Conservation (phyloP, 2,797 vertebrate species). For the Ctenochaetus hawaiiensis region DNA sequence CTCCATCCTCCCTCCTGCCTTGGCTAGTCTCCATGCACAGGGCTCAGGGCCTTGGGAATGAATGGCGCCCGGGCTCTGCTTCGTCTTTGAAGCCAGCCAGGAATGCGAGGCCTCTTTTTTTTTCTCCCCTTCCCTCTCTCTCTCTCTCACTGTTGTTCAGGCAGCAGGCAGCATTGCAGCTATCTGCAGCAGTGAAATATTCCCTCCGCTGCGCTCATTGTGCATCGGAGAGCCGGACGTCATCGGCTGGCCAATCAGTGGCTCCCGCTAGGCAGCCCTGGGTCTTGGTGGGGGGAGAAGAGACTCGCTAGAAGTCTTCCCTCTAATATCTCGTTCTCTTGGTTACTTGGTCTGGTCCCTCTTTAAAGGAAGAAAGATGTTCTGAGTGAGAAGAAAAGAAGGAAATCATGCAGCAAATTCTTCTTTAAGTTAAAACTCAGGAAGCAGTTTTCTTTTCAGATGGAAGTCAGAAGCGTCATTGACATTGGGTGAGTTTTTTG, state of each 20-base stretch:
- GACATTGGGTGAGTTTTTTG: constrained; percentile 74
- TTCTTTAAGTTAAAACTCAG: constrained; percentile 22
- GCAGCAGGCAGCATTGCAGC: constrained; percentile 74
- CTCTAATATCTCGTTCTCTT: constrained; percentile 75
- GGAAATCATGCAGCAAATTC: constrained; percentile 34
- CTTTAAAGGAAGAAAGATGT: constrained; percentile 62
- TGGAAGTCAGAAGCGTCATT: constrained; percentile 53
- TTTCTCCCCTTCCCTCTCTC: background rate
- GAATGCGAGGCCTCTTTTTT: constrained; percentile 85
- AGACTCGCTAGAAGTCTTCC: constrained; percentile 76
- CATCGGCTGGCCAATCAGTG: constrained; percentile 79
- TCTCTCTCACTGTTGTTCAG: constrained; percentile 76
- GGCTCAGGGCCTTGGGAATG: constrained; percentile 85
- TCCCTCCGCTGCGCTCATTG: constrained; percentile 85
- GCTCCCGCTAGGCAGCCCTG: constrained; percentile 70
- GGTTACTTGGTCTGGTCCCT: constrained; percentile 68
- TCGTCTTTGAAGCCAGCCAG: constrained; percentile 87
- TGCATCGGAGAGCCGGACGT: constrained; percentile 81
- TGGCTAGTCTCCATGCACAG: constrained; percentile 86
- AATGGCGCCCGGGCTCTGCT: constrained; percentile 84
- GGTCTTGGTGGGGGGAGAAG: constrained; percentile 72
- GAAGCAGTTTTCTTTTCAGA: constrained; percentile 35
- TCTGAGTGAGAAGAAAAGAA: constrained; percentile 44
- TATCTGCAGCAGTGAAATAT: constrained; percentile 84
- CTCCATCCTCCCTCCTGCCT: constrained; percentile 73